These are phyloP conservation scores for Gnatocerus cornutus DNA, from an alignment of 2,888 invertebrate genomes.

Conservation along the genomic window DNA sequence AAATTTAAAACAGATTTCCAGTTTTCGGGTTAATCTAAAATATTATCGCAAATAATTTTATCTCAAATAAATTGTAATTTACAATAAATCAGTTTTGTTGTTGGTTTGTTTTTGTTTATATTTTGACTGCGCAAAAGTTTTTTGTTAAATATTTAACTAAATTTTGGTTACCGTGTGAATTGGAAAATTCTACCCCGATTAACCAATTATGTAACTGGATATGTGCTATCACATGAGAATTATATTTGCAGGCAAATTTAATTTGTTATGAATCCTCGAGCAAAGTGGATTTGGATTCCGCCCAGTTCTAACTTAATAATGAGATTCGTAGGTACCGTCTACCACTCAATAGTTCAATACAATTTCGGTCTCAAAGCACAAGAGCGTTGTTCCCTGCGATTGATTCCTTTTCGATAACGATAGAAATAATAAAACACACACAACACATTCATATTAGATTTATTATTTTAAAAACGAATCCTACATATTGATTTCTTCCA, in stretches of 20 bases:
- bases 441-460: not conserved
- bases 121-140: no score
- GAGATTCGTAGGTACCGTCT: no score
- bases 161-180: no score
- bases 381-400: no score
- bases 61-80: no score
- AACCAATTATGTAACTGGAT: not conserved
- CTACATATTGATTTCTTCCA: slow-evolving; percentile 6
- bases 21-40: not conserved
- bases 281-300: not conserved
- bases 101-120: no score
- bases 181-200: no score
- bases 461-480: not conserved
- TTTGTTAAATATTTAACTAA: no score
- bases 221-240: not conserved
- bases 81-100: no score
- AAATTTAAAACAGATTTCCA: not conserved
- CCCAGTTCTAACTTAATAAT: not conserved
- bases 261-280: slow-evolving; percentile 1
- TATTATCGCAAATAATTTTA: not conserved
- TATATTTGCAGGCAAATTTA: not conserved
- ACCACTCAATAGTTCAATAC: no score
- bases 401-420: no score
- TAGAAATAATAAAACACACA: not conserved
- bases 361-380: no score